Percentiles rank a stretch among this genome's conserved stretches.
These are phyloP conservation scores for Calephelis nemesis DNA, from an alignment of 1,140 invertebrate genomes.

Conservation along the genomic window DNA sequence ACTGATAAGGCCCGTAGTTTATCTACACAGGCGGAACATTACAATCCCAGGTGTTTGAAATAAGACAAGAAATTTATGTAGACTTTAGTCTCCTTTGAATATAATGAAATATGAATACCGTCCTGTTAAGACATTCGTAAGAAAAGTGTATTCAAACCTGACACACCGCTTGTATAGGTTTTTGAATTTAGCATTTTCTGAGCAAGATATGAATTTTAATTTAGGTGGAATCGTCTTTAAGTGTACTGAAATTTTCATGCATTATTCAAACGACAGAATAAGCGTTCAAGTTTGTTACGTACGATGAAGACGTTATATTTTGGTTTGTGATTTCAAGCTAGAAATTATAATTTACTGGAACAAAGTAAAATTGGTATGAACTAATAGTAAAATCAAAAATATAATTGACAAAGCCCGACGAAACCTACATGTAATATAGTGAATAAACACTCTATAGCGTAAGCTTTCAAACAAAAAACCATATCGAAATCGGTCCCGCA, in stretches of 20 bases:
- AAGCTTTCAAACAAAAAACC: too few species aligned
- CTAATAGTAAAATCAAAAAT: too few species aligned
- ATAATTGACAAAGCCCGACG: too few species aligned
- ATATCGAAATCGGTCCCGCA: too few species aligned
- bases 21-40: slow-evolving; percentile 19
- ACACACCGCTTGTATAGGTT: slow-evolving; percentile 21
- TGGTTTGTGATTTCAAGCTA: neutral
- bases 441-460: too few species aligned
- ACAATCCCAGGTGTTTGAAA: slow-evolving; percentile 51
- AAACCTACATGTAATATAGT: too few species aligned
- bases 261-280: slow-evolving; percentile 17
- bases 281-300: slow-evolving; percentile 3
- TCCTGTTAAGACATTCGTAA: slow-evolving; percentile 38
- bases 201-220: slow-evolving; percentile 25
- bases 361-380: too few species aligned
- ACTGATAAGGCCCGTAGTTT: too few species aligned
- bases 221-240: slow-evolving; percentile 20
- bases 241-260: slow-evolving; percentile 24
- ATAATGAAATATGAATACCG: slow-evolving; percentile 50
- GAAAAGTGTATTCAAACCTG: slow-evolving; percentile 36
- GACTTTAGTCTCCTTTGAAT: slow-evolving; percentile 27
- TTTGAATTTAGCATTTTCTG: slow-evolving; percentile 27
- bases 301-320: neutral
- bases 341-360: too few species aligned
- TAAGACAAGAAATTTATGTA: slow-evolving; percentile 42